These are phyloP conservation scores for Agelastica alni DNA, from an alignment of 2,888 invertebrate species.

Conservation along the genomic window DNA sequence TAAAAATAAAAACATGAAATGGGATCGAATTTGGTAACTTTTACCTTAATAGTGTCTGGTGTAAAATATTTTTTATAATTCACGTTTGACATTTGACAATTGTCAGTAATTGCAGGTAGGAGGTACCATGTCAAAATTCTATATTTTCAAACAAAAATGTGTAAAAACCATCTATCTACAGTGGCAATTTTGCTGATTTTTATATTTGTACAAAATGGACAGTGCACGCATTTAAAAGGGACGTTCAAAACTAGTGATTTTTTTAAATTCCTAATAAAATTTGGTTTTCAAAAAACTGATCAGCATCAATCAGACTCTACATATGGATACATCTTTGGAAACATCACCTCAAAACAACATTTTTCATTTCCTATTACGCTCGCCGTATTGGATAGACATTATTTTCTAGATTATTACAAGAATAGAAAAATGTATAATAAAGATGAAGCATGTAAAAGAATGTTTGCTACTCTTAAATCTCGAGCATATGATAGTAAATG, in stretches of 20 bases:
- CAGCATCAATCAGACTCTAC: conserved; percentile 82
- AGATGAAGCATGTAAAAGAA: conserved; percentile 77
- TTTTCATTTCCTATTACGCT: conserved; percentile 76
- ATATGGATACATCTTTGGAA: conserved; percentile 95
- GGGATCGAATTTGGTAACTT: no score
- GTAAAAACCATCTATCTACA: conserved; percentile 35
- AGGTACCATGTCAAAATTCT: conserved; percentile 35
- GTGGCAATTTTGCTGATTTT: conserved; percentile 35
- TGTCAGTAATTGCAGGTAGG: conserved; percentile 4
- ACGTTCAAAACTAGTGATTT: conserved; percentile 72
- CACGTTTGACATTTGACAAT: neutral
- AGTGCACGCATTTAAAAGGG: conserved; percentile 65
- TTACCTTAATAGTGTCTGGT: no score
- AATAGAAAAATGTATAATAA: conserved; percentile 70
- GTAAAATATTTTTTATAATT: no score
- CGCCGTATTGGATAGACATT: conserved; percentile 86
- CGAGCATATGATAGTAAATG: conserved; percentile 86
- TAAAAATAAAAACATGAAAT: no score
- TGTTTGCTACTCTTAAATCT: conserved; percentile 83
- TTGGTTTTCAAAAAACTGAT: conserved; percentile 96
- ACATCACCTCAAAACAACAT: conserved; percentile 76
- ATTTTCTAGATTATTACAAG: conserved; percentile 89
- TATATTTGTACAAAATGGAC: conserved; percentile 31
- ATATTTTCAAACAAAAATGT: conserved; percentile 44
- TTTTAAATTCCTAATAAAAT: conserved; percentile 91